These are phyloP conservation scores for Beaufortia kweichowensis DNA, from an alignment of 2,113 vertebrate genomes.

Conservation along the genomic window DNA sequence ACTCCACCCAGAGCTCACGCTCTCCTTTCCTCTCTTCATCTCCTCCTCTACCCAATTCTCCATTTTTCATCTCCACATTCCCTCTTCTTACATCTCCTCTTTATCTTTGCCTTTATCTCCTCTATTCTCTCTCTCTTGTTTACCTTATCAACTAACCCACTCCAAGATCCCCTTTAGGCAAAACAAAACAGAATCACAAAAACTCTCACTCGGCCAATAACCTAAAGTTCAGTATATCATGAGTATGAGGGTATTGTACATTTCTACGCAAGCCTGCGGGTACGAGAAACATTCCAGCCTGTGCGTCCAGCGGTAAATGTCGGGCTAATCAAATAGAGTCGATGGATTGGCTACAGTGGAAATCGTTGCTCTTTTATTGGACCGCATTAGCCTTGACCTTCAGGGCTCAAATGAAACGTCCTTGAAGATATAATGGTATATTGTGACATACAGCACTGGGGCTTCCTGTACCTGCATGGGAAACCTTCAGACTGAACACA, in stretches of 20 bases:
- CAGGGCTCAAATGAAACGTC: constrained; percentile 46
- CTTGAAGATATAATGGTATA: constrained; percentile 50
- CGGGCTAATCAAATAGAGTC: constrained; percentile 50
- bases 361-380: constrained; percentile 59
- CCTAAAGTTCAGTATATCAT: constrained; percentile 23
- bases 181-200: constrained; percentile 19
- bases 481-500: constrained; percentile 20
- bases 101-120: background rate
- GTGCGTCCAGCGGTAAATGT: constrained; percentile 46
- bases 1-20: background rate
- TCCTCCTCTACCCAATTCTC: background rate
- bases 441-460: constrained; percentile 31
- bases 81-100: background rate
- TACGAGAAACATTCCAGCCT: constrained; percentile 32
- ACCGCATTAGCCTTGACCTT: constrained; percentile 55
- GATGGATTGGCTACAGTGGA: constrained; percentile 55
- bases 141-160: background rate
- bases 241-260: constrained; percentile 34
- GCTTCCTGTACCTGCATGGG: constrained; percentile 27
- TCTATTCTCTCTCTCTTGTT: too few species aligned
- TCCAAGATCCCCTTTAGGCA: background rate
- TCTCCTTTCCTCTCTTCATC: background rate
- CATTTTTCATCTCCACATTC: background rate
- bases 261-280: constrained; percentile 42
- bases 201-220: constrained; percentile 36